Conservation (phyloP, 92 coral and sea anemone species). For the Actinostola sp. region DNA sequence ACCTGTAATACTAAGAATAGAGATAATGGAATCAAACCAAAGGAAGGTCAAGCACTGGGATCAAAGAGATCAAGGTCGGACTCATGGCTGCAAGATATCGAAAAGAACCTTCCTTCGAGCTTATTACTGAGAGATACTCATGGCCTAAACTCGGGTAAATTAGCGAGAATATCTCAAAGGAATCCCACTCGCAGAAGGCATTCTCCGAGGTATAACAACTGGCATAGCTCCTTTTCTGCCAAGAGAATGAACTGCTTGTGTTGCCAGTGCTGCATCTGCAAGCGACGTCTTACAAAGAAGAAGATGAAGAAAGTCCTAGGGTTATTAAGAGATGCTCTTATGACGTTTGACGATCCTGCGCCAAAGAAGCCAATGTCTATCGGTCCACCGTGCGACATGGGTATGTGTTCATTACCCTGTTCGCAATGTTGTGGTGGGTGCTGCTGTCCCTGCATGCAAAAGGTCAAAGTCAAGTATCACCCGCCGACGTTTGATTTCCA, state of each 20-base stretch:
- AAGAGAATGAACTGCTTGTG: not conserved
- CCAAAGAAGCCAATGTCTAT: constrained; percentile 28
- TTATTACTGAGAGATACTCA: constrained; percentile 1
- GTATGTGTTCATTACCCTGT: constrained; percentile 39
- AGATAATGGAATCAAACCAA: not conserved
- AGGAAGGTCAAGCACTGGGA: not conserved
- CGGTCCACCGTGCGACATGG: constrained; percentile 30
- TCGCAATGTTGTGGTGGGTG: constrained; percentile 53
- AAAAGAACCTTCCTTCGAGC: constrained; percentile 4
- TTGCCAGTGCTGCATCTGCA: constrained; percentile 16
- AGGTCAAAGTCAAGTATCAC: constrained; percentile 63
- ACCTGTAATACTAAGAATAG: not conserved
- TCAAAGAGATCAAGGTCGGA: not conserved
- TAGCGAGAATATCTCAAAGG: not conserved
- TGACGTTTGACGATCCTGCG: constrained; percentile 16
- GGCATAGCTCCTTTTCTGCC: not conserved
- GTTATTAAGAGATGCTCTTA: constrained; percentile 31
- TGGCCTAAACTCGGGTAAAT: not conserved
- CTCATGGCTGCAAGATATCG: constrained; percentile 10
- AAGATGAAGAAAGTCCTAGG: constrained; percentile 27
- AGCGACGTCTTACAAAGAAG: constrained; percentile 23
- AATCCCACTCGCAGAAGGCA: not conserved
- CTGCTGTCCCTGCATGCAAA: constrained; percentile 44
- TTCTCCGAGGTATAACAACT: not conserved
- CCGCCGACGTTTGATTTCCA: constrained; percentile 70